Conservation (phyloP, 2,797 vertebrate species). For the Calcarius lapponicus region DNA sequence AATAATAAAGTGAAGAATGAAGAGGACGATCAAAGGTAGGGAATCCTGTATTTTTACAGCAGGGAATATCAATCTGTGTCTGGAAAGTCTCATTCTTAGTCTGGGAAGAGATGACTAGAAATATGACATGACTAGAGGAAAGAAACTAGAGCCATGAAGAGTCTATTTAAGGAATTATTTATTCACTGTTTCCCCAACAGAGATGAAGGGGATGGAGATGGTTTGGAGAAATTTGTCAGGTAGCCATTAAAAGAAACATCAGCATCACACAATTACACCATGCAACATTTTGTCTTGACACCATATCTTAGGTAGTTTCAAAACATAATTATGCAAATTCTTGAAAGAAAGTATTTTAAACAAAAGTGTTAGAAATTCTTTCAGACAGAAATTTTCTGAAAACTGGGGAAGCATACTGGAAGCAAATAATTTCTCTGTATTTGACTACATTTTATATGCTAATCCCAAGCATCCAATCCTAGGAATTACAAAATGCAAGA, state of each 20-base stretch:
- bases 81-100: not conserved
- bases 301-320: not conserved
- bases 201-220: not conserved
- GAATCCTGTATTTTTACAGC: not conserved
- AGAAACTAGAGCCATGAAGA: not conserved
- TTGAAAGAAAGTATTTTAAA: not conserved
- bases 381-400: not conserved
- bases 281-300: not conserved
- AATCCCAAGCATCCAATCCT: not conserved
- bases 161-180: not conserved
- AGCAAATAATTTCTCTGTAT: not conserved
- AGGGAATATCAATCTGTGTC: not conserved
- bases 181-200: not conserved
- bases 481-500: not conserved
- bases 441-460: not conserved
- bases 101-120: not conserved
- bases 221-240: not conserved
- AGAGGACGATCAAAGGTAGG: not conserved
- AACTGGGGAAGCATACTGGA: not conserved
- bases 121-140: not conserved
- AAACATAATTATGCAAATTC: not conserved
- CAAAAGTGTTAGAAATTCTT: not conserved
- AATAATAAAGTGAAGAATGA: not conserved
- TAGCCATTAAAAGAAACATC: not conserved
- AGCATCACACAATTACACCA: rapidly evolving